These are phyloP conservation scores for Ptilorrhoa leucosticta DNA, from an alignment of 2,113 vertebrate species.

Conservation along the genomic window DNA sequence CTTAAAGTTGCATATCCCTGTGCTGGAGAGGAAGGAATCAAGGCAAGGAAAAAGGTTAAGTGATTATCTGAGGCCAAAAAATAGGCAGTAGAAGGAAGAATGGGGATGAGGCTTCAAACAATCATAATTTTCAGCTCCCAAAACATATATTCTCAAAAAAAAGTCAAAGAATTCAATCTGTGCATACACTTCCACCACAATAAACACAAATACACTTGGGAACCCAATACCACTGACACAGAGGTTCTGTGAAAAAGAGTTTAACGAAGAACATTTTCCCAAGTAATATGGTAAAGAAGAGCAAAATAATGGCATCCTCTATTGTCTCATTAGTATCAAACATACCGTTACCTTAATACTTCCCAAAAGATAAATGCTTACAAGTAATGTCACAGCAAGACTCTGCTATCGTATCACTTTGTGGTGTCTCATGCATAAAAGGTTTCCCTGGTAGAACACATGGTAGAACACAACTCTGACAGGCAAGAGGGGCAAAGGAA, in stretches of 20 bases:
- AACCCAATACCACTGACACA: background rate
- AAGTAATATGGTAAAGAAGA: background rate
- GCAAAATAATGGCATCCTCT: background rate
- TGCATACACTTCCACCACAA: background rate
- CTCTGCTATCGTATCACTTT: background rate
- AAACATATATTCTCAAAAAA: conserved; percentile 3
- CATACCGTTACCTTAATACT: background rate
- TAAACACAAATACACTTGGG: conserved; percentile 8
- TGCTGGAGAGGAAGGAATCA: background rate
- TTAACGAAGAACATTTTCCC: background rate
- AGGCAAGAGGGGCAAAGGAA: background rate
- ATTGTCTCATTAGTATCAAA: background rate
- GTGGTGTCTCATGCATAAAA: background rate
- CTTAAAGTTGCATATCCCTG: background rate
- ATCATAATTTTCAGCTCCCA: background rate
- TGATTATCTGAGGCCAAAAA: background rate
- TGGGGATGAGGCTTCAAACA: background rate
- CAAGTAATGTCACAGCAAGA: background rate
- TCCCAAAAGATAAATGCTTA: background rate
- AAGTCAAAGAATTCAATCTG: background rate
- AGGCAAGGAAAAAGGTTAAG: conserved; percentile 23
- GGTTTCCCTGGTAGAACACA: background rate
- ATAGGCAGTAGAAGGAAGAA: background rate
- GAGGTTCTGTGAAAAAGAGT: background rate
- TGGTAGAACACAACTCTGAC: background rate